phyloP scores from a whole-genome alignment of 2,888 invertebrate genomes.

The Eupelmus urozonus region DNA sequence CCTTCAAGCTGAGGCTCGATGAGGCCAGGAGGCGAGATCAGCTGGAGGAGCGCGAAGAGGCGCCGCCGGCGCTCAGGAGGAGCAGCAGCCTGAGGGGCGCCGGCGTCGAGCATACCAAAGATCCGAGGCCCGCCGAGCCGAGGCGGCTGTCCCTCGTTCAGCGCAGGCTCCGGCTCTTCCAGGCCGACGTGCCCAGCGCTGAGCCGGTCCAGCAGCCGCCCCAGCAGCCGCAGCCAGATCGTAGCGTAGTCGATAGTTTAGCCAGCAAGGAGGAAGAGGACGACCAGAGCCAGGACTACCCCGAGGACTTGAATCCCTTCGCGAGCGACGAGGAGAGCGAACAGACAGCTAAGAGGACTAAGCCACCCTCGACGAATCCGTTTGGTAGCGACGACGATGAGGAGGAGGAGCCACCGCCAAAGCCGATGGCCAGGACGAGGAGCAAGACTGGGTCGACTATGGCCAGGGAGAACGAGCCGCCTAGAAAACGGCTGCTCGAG shows the following conservation, averaged over 20 bases:
- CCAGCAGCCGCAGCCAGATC: slow-evolving; percentile 23
- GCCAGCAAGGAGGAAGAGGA: background rate
- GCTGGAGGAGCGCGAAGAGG: background rate
- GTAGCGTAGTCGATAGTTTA: background rate
- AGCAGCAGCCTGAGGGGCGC: slow-evolving; percentile 43
- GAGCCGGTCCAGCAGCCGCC: background rate
- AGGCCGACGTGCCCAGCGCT: slow-evolving; percentile 49
- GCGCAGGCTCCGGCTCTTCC: slow-evolving; percentile 69
- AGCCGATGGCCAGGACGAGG: slow-evolving; percentile 21
- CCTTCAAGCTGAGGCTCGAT: background rate
- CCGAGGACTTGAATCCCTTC: slow-evolving; percentile 91
- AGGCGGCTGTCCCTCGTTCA: slow-evolving; percentile 69
- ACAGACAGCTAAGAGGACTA: background rate
- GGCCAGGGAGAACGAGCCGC: slow-evolving; percentile 53
- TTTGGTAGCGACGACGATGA: slow-evolving; percentile 81
- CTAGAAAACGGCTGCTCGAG: slow-evolving; percentile 73
- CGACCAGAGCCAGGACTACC: slow-evolving; percentile 81
- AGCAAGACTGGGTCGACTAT: slow-evolving; percentile 36
- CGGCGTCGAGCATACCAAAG: slow-evolving; percentile 71
- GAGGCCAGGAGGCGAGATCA: background rate
- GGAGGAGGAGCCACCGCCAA: slow-evolving; percentile 46
- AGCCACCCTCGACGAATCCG: slow-evolving; percentile 79
- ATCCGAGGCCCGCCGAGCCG: slow-evolving; percentile 59
- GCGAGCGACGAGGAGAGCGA: slow-evolving; percentile 79
- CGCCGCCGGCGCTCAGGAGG: slow-evolving; percentile 59